Evolutionary conservation across 1,140 invertebrate species (phyloP).

Genomic region (Drosophila busckii): DNA sequence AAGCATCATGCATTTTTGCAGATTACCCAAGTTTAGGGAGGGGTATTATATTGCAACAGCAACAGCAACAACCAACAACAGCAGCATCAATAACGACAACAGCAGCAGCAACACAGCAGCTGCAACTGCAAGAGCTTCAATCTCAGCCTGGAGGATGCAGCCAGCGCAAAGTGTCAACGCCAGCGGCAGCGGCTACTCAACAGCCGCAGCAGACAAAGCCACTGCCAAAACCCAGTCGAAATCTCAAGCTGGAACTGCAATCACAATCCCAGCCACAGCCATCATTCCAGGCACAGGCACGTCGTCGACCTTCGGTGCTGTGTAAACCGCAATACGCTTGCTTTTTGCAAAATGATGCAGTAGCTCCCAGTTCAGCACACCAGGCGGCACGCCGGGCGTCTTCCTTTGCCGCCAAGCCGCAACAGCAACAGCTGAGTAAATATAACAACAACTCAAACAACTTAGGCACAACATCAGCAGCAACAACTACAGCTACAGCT

Average conservation of each 20-base stretch:
- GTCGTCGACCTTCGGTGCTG: constrained; percentile 62
- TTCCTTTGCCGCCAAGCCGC: constrained; percentile 36
- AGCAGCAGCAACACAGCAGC: constrained; percentile 9
- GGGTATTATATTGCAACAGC: constrained; percentile 75
- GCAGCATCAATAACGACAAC: constrained; percentile 10
- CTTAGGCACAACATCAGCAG: constrained; percentile 12
- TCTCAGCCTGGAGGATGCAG: too few relatives aligned
- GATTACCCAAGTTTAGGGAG: constrained; percentile 78
- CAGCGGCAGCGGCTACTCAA: background rate
- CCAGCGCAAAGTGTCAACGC: background rate
- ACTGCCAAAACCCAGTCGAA: constrained; percentile 10
- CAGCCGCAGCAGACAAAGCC: constrained; percentile 7
- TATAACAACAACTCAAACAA: constrained; percentile 1
- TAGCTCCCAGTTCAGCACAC: constrained; percentile 5
- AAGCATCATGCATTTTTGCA: constrained; percentile 69
- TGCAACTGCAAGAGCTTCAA: background rate
- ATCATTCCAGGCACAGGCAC: constrained; percentile 3
- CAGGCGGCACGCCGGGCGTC: constrained; percentile 41
- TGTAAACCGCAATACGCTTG: constrained; percentile 71
- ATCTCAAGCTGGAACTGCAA: too few relatives aligned
- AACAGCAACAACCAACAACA: constrained; percentile 23
- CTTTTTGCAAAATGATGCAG: constrained; percentile 56
- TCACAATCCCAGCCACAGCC: constrained; percentile 21
- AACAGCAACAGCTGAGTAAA: constrained; percentile 23
- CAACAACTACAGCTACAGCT: constrained; percentile 15